Evolutionary conservation across 2,113 vertebrate genomes (phyloP), one percentile per base, ranked within the genome.

Genomic region (Dinomys branickii): DNA sequence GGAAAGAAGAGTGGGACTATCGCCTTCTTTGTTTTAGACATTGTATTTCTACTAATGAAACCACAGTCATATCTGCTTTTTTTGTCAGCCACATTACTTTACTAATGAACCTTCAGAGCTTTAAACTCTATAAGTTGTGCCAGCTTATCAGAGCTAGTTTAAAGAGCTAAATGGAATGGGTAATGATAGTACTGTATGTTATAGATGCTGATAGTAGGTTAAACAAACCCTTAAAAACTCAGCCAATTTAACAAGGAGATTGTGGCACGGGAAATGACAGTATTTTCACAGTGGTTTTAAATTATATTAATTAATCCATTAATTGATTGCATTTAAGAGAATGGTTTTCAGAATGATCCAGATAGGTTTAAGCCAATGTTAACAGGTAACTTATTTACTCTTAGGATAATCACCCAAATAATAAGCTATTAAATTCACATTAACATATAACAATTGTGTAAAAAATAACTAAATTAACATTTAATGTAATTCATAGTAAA

Each of bases 401-500:
- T 94, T 89, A 87, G 38, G 94, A 98, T 80, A 94, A 85, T 95
- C 81, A 94, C 80, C 92, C 96, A 97, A 98, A 97, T 97, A 95
- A 95, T 35, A 90, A 94, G 61, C 94, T 92, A 96, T 97, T 98
- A 94, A 30, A 41, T 94, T 80, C 78, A 95, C 85, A 94, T 97
- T 98, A 97, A 92, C 97, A 97, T 67, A 0, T 52, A 97, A 90
- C 88, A 97, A 97, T 97, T 97, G 80, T 94, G 91, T 93, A 96
- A 98, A 97, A 80, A 98, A 98, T 96, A 98, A 97, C 96, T 94
- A 98, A 97, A 97, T 67, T 98, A 97, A 91, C 71, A 97, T 96
- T 98, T 98, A 97, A 97, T 88, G 87, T 88, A 95, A 97, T 82
- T 95, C 85, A 92, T 75, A 85, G 47, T 77, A 93, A 97, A 97